Conservation (phyloP, 2,797 vertebrate genomes). For the Thripadectes ignobilis region DNA sequence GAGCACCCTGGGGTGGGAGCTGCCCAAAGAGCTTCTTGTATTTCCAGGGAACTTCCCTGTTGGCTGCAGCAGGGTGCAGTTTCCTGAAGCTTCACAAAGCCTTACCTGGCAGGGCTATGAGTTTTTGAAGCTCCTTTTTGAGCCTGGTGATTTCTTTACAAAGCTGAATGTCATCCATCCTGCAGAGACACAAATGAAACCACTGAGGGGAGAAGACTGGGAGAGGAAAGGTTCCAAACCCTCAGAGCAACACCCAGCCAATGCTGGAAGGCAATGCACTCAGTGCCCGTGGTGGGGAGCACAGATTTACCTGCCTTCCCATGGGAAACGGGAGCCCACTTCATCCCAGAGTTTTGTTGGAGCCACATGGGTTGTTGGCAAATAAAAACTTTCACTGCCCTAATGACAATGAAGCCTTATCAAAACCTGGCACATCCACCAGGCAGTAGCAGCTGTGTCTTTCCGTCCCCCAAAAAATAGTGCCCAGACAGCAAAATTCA, state of each 20-base stretch:
- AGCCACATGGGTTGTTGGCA: not conserved
- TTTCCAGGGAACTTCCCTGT: not conserved
- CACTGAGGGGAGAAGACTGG: not conserved
- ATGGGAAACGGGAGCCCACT: rapidly evolving
- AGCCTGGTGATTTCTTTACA: conserved; percentile 88
- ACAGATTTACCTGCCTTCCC: not conserved
- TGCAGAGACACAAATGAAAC: conserved; percentile 26
- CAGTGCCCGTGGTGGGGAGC: rapidly evolving
- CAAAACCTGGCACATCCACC: not conserved
- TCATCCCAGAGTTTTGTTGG: not conserved
- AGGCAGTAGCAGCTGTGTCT: not conserved
- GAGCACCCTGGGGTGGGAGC: not conserved
- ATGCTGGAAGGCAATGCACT: not conserved
- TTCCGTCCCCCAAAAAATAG: not conserved
- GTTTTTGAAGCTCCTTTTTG: conserved; percentile 86
- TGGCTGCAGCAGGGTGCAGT: not conserved
- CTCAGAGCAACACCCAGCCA: not conserved
- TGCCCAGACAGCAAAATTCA: not conserved
- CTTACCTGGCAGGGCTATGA: conserved; percentile 82
- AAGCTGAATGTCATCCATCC: conserved; percentile 93
- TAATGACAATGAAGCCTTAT: not conserved
- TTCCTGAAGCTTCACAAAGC: not conserved
- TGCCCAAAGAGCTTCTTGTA: not conserved
- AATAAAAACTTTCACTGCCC: not conserved
- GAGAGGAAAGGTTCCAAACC: not conserved